Evolutionary conservation across 1,140 invertebrate genomes (phyloP).

Genomic region (Apis dorsata): DNA sequence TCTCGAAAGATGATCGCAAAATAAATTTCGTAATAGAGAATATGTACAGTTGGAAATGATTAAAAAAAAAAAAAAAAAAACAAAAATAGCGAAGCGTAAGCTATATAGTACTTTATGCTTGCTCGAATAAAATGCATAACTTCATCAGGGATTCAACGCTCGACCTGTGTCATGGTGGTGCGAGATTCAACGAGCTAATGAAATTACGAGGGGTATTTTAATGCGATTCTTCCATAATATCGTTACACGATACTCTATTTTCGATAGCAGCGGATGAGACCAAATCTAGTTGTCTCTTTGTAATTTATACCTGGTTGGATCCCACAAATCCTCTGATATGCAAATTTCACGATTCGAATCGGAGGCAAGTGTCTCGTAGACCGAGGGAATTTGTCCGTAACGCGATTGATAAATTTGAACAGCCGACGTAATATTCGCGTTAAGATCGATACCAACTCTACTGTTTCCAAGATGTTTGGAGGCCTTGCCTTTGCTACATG

Average conservation of each 20-base stretch:
- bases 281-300: not conserved
- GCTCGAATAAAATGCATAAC: slow-evolving; percentile 18
- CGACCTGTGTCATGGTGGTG: not conserved
- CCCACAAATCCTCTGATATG: not conserved
- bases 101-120: not conserved
- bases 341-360: not conserved
- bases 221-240: not conserved
- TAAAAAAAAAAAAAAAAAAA: slow-evolving; percentile 6
- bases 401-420: slow-evolving; percentile 14
- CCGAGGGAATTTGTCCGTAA: not conserved
- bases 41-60: not conserved
- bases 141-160: slow-evolving; percentile 26
- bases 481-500: slow-evolving; percentile 29
- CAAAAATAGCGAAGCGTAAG: no score
- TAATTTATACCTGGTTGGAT: not conserved
- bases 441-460: slow-evolving; percentile 9
- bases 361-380: not conserved
- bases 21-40: no score
- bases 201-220: not conserved
- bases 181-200: not conserved
- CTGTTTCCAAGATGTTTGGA: slow-evolving; percentile 4
- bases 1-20: no score
- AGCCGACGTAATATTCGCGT: not conserved
- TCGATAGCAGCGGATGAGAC: not conserved
- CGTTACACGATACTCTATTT: not conserved